Percentiles rank a stretch among this genome's conserved stretches.
phyloP scores from a whole-genome alignment of 2,113 vertebrate species.

The Rynchops niger region DNA sequence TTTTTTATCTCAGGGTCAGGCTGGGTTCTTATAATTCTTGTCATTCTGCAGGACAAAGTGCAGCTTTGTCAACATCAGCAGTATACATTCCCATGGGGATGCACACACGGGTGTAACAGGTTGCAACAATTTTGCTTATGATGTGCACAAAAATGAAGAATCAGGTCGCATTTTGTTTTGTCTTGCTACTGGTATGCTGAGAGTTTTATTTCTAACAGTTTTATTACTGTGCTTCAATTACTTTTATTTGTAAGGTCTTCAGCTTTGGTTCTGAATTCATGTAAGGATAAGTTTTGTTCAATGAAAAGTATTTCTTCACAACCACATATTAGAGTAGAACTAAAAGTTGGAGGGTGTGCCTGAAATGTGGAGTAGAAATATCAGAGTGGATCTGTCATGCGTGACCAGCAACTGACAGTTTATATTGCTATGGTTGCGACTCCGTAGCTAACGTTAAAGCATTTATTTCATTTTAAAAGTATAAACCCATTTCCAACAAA shows the following conservation, averaged over 20 bases:
- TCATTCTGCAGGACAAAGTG: background rate
- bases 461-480: background rate
- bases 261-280: background rate
- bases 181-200: background rate
- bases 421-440: background rate
- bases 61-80: background rate
- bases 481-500: background rate
- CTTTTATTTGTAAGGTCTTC: background rate
- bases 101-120: fast-evolving
- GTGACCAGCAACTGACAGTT: background rate
- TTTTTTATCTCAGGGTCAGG: background rate
- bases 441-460: background rate
- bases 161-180: background rate
- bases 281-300: background rate
- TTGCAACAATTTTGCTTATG: background rate
- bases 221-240: background rate
- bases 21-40: background rate
- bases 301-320: background rate
- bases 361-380: background rate
- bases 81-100: fast-evolving
- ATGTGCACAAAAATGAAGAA: background rate
- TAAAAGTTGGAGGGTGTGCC: background rate
- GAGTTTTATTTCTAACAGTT: background rate
- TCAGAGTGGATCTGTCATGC: background rate
- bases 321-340: background rate